phyloP scores from a whole-genome alignment of 2,888 invertebrate species.

The Phyllotreta striolata region DNA sequence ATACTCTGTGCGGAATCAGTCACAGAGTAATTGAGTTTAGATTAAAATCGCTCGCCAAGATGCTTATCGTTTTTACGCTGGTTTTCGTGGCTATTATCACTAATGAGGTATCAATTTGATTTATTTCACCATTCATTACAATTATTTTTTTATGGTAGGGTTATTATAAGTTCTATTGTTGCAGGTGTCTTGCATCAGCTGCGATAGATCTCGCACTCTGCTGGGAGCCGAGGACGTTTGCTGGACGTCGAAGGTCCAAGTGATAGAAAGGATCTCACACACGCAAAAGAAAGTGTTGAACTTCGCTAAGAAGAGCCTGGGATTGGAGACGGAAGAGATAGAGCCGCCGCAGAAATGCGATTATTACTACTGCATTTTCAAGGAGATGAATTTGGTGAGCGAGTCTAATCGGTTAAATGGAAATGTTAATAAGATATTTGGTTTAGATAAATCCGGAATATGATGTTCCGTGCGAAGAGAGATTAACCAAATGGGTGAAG shows the following conservation, averaged over 20 bases:
- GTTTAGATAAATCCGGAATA: slow-evolving; percentile 49
- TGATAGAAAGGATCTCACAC: slow-evolving; percentile 50
- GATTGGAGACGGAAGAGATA: slow-evolving; percentile 46
- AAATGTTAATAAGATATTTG: slow-evolving; percentile 35
- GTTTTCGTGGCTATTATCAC: too few relatives aligned
- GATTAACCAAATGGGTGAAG: slow-evolving; percentile 51
- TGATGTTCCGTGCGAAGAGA: slow-evolving; percentile 47
- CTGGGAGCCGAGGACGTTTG: slow-evolving; percentile 50
- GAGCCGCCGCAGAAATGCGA: slow-evolving; percentile 51
- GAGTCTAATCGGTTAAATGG: slow-evolving; percentile 42
- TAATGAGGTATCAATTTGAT: too few relatives aligned
- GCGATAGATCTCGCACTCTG: slow-evolving; percentile 46
- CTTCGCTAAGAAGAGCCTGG: slow-evolving; percentile 53
- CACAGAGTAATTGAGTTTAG: too few relatives aligned
- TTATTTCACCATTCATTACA: neutral
- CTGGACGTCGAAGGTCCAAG: slow-evolving; percentile 50
- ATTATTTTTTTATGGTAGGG: neutral
- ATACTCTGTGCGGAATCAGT: neutral
- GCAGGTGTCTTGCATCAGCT: slow-evolving; percentile 12
- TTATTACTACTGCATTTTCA: slow-evolving; percentile 47
- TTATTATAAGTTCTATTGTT: neutral
- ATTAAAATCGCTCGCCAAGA: too few relatives aligned
- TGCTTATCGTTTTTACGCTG: too few relatives aligned
- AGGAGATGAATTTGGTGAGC: slow-evolving; percentile 48
- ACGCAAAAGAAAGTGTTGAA: slow-evolving; percentile 52